Percentiles rank a stretch among this genome's conserved stretches.
Evolutionary conservation across 2,888 invertebrate genomes (phyloP).

Genomic region (Pinctada fucata): DNA sequence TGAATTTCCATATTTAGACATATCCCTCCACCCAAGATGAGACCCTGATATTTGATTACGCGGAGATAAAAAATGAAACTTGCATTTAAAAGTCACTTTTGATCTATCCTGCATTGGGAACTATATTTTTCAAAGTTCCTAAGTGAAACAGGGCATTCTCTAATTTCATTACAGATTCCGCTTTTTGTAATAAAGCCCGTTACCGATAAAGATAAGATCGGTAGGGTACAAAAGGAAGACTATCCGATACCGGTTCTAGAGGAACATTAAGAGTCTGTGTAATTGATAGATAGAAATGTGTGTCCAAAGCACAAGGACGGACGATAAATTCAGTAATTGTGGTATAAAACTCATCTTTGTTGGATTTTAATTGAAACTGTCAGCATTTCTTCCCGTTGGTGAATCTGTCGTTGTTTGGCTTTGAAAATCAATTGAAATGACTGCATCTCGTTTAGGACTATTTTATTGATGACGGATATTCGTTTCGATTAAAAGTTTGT

Average conservation of each 20-base stretch:
- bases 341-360: background rate
- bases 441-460: background rate
- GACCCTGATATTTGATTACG: too few species aligned
- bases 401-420: background rate
- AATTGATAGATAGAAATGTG: background rate
- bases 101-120: background rate
- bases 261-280: background rate
- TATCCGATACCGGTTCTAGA: background rate
- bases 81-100: background rate
- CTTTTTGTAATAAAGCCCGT: background rate
- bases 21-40: too few species aligned
- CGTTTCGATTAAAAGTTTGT: too few species aligned
- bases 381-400: background rate
- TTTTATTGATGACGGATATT: background rate
- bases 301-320: background rate
- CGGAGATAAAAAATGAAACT: background rate
- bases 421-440: background rate
- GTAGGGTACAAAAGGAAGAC: background rate
- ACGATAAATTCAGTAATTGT: background rate
- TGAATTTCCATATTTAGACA: too few species aligned
- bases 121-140: background rate
- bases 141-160: background rate
- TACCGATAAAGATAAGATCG: background rate
- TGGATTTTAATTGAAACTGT: background rate
- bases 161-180: slow-evolving; percentile 1